Percentiles rank a stretch among this genome's conserved stretches.
Conservation (phyloP, 2,797 vertebrate species). For the Syncerus caffer region DNA sequence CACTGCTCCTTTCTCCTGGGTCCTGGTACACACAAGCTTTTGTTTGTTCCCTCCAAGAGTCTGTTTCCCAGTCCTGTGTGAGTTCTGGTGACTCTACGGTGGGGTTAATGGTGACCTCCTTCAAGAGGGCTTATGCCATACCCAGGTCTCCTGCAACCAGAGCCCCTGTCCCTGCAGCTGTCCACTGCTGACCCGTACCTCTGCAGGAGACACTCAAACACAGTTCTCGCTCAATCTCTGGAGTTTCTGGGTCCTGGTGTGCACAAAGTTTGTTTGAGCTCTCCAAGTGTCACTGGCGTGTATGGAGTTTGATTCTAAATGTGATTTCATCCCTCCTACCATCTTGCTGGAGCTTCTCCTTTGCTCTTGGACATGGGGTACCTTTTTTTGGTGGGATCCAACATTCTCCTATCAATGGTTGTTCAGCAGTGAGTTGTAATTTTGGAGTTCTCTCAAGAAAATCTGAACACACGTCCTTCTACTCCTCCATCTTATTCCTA, state of each 20-base stretch:
- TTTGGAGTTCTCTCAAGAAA: neutral
- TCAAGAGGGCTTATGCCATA: neutral
- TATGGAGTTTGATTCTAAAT: neutral
- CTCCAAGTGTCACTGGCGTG: fast-evolving
- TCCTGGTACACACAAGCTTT: too few species aligned
- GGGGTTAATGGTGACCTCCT: neutral
- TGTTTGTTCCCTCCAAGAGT: too few species aligned
- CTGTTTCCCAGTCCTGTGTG: too few species aligned
- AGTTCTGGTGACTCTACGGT: neutral
- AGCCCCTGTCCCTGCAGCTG: neutral
- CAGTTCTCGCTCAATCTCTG: neutral
- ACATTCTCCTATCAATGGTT: neutral
- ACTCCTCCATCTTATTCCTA: neutral
- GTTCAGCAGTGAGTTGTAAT: neutral
- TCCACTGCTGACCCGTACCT: fast-evolving
- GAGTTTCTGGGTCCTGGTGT: neutral
- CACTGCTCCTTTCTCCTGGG: too few species aligned
- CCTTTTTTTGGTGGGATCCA: neutral
- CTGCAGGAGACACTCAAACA: neutral
- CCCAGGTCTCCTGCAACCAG: neutral
- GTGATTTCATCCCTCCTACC: neutral
- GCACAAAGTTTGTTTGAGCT: neutral
- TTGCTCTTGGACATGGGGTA: neutral
- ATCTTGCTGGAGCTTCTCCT: neutral
- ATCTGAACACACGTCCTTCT: neutral